These are phyloP conservation scores for Halictus ligatus DNA, from an alignment of 2,888 invertebrate species.

Conservation along the genomic window DNA sequence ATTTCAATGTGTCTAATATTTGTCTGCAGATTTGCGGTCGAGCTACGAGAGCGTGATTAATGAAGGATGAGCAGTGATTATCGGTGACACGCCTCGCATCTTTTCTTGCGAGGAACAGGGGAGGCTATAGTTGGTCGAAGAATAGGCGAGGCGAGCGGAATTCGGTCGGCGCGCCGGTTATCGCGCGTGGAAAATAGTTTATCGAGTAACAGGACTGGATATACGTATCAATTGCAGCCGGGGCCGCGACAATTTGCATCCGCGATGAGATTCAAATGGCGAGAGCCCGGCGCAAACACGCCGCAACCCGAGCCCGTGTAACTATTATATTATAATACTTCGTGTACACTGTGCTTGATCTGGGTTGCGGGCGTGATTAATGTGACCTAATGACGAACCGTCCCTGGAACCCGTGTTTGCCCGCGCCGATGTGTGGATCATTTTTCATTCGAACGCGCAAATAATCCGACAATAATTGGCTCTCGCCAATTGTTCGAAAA, in stretches of 20 bases:
- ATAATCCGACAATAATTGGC: constrained; percentile 6
- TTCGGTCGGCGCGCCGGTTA: not conserved
- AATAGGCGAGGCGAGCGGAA: not conserved
- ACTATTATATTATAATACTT: constrained; percentile 24
- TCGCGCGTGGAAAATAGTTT: constrained; percentile 38
- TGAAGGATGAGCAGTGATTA: no score
- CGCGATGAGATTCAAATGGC: constrained; percentile 45
- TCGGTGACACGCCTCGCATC: not conserved
- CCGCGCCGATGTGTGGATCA: not conserved
- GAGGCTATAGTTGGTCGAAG: not conserved
- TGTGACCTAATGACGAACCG: not conserved
- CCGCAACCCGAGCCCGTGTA: constrained; percentile 21
- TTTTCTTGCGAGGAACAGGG: not conserved
- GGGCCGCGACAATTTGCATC: constrained; percentile 41
- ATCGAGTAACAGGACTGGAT: constrained; percentile 23
- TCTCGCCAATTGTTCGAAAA: not conserved
- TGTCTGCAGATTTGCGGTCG: no score
- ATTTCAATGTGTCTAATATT: no score
- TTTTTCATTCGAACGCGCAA: not conserved
- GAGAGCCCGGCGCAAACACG: constrained; percentile 24
- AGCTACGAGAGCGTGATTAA: no score
- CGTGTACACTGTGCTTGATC: constrained; percentile 19
- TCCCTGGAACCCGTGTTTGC: constrained; percentile 6
- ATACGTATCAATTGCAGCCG: constrained; percentile 42
- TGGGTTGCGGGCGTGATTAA: constrained; percentile 16